Evolutionary conservation across 2,797 vertebrate species (phyloP).

Genomic region (Synanceia verrucosa): DNA sequence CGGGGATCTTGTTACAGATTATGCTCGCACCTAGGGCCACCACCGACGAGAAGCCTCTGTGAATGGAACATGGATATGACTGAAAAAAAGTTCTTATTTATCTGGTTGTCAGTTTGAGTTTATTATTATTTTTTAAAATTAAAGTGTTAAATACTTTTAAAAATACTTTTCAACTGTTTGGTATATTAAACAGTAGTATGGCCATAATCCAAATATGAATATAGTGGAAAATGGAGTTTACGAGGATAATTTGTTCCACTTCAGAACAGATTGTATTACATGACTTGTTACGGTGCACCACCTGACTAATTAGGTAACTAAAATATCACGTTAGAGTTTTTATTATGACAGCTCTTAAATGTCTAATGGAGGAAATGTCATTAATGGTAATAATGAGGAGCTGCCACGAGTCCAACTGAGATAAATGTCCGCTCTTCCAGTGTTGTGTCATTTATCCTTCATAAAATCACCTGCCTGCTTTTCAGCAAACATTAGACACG

Average conservation of each 20-base stretch:
- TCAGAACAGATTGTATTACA: background rate
- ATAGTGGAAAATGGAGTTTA: background rate
- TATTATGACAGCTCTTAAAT: background rate
- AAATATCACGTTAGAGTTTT: background rate
- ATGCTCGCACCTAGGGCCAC: conserved; percentile 97
- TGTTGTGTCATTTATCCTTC: background rate
- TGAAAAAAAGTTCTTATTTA: conserved; percentile 20
- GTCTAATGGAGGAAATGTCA: conserved; percentile 5
- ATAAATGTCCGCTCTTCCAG: background rate
- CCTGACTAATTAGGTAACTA: background rate
- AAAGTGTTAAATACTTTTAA: background rate
- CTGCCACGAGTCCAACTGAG: background rate
- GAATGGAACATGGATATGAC: conserved; percentile 56
- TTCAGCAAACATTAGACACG: background rate
- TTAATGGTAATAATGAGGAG: background rate
- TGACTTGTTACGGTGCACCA: background rate
- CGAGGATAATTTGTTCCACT: background rate
- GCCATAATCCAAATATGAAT: background rate
- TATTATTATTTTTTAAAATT: background rate
- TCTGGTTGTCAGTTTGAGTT: background rate
- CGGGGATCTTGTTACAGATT: conserved; percentile 99
- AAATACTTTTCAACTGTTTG: background rate
- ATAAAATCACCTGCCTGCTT: conserved; percentile 19
- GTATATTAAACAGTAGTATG: background rate
- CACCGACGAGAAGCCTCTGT: conserved; percentile 96